These are phyloP conservation scores for Aulostomus chinensis DNA, from an alignment of 2,797 vertebrate genomes.

Conservation along the genomic window DNA sequence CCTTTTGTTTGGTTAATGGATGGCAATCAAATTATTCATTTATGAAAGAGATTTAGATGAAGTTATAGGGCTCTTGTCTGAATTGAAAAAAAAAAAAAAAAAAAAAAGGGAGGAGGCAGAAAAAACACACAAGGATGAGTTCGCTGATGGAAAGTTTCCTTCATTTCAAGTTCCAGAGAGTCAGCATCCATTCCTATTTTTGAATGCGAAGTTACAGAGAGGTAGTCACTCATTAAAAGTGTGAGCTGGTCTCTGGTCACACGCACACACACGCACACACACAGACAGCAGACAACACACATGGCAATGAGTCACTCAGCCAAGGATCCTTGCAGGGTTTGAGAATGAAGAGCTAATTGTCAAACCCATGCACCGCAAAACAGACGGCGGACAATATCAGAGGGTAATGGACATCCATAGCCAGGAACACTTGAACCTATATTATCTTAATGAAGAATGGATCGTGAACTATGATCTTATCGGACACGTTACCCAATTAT, in stretches of 20 bases:
- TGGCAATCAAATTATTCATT: conserved; percentile 55
- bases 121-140: neutral
- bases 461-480: conserved; percentile 39
- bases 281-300: conserved; percentile 48
- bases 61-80: neutral
- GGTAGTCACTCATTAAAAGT: conserved; percentile 66
- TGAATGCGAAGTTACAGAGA: conserved; percentile 24
- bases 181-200: conserved; percentile 29
- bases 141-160: conserved; percentile 2
- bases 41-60: conserved; percentile 31
- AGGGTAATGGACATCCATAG: conserved; percentile 38
- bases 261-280: conserved; percentile 16
- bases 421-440: conserved; percentile 25
- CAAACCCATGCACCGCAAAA: conserved; percentile 42
- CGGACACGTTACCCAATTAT: too few relatives aligned
- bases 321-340: conserved; percentile 53
- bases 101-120: too few relatives aligned
- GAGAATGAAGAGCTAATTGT: conserved; percentile 71
- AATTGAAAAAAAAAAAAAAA: too few relatives aligned
- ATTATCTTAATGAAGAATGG: conserved; percentile 52
- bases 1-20: conserved; percentile 29
- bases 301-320: conserved; percentile 40
- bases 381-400: conserved; percentile 49
- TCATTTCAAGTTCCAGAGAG: conserved; percentile 9
- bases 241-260: conserved; percentile 64